These are phyloP conservation scores for Pyxicephalus adspersus DNA, from an alignment of 2,113 vertebrate species.

Conservation along the genomic window DNA sequence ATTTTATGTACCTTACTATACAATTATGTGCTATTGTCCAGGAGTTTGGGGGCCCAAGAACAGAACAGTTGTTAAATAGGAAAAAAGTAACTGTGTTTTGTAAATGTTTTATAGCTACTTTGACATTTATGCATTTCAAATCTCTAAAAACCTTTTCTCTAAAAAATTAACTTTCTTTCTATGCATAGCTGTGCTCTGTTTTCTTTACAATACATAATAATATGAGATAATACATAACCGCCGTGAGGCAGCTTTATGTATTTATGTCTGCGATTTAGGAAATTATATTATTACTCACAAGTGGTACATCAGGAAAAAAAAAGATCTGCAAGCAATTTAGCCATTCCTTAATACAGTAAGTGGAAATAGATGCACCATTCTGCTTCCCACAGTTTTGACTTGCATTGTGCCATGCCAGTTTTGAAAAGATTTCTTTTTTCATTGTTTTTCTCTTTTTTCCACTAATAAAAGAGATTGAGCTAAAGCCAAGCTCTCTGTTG, in stretches of 20 bases:
- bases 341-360: slow-evolving; percentile 77
- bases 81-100: background rate
- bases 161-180: slow-evolving; percentile 58
- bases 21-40: no score
- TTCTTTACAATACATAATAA: slow-evolving; percentile 58
- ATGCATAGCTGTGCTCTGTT: slow-evolving; percentile 58
- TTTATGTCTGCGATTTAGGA: slow-evolving; percentile 77
- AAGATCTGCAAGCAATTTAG: slow-evolving; percentile 75
- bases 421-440: slow-evolving; percentile 71
- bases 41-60: background rate
- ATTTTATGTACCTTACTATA: no score
- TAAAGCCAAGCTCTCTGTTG: slow-evolving; percentile 64
- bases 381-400: slow-evolving; percentile 74
- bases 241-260: slow-evolving; percentile 68
- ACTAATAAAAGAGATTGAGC: slow-evolving; percentile 66
- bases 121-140: slow-evolving; percentile 37
- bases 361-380: slow-evolving; percentile 72
- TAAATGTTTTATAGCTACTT: slow-evolving; percentile 3
- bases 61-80: background rate
- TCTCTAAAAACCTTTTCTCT: background rate
- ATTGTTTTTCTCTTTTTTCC: slow-evolving; percentile 68
- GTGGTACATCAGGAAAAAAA: slow-evolving; percentile 67
- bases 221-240: slow-evolving; percentile 54
- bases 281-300: slow-evolving; percentile 80
- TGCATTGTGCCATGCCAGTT: slow-evolving; percentile 67